A percentile compares a stretch with the other conserved stretches of the same genome.
phyloP scores from a whole-genome alignment of 2,797 vertebrate genomes.

The Sciaenops ocellatus region DNA sequence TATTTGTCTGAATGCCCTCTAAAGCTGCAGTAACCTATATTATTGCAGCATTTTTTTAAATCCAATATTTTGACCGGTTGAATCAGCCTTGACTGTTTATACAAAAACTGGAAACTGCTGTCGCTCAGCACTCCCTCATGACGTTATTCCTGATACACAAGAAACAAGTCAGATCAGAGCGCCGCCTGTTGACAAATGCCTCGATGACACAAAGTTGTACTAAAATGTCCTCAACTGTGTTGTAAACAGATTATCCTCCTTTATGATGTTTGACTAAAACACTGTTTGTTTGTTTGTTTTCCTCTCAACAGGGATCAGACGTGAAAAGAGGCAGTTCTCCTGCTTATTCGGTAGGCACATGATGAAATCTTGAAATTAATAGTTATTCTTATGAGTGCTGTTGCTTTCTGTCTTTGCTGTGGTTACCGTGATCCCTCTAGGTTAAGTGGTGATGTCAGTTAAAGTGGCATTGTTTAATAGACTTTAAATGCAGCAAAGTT shows the following conservation, averaged over 20 bases:
- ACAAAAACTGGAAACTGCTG: background rate
- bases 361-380: background rate
- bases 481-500: background rate
- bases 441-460: background rate
- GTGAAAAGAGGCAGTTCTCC: slow-evolving; percentile 86
- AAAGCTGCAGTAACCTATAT: background rate
- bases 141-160: background rate
- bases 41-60: background rate
- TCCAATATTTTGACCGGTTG: background rate
- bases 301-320: slow-evolving; percentile 77
- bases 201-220: background rate
- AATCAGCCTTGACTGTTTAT: slow-evolving; percentile 5
- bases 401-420: background rate
- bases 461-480: background rate
- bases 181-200: slow-evolving; percentile 26
- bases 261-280: slow-evolving; percentile 20
- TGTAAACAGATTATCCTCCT: slow-evolving; percentile 21
- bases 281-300: slow-evolving; percentile 14
- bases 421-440: background rate
- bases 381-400: background rate
- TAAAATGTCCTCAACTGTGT: background rate
- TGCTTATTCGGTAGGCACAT: slow-evolving; percentile 83
- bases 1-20: background rate
- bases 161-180: background rate
- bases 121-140: background rate